phyloP scores from a whole-genome alignment of 53 echinoderm and acorn worm genomes.

The Patiria pectinifera region DNA sequence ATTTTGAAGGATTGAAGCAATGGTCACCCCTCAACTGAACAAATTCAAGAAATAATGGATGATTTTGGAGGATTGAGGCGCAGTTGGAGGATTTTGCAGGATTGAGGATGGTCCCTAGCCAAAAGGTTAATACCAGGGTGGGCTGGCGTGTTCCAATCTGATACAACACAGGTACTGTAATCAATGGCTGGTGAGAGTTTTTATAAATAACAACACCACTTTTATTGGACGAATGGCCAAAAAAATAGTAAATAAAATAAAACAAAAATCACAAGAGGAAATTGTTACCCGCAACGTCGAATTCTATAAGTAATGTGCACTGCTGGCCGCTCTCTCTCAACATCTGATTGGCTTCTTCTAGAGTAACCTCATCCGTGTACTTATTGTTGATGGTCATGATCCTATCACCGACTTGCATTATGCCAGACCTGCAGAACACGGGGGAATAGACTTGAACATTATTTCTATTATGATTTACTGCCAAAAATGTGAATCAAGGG shows the following conservation, averaged over 20 bases:
- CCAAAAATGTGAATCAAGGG: not conserved
- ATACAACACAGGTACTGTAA: too few relatives aligned
- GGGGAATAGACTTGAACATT: not conserved
- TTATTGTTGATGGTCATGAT: slow-evolving; percentile 88
- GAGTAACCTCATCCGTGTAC: slow-evolving; percentile 93
- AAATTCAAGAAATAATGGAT: too few relatives aligned
- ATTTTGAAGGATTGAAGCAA: too few relatives aligned
- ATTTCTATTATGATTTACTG: not conserved
- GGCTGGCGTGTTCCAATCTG: too few relatives aligned
- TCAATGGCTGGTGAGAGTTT: too few relatives aligned
- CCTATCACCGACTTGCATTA: slow-evolving; percentile 91
- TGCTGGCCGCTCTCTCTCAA: slow-evolving; percentile 85
- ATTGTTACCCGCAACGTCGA: slow-evolving; percentile 88
- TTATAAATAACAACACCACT: too few relatives aligned
- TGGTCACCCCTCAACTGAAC: too few relatives aligned
- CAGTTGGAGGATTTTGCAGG: too few relatives aligned
- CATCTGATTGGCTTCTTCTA: slow-evolving; percentile 88
- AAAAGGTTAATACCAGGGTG: too few relatives aligned
- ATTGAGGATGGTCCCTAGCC: too few relatives aligned
- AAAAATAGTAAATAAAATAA: not conserved
- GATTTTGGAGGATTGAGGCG: too few relatives aligned
- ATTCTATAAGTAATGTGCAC: slow-evolving; percentile 89
- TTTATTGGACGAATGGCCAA: too few relatives aligned
- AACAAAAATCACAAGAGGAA: not conserved
- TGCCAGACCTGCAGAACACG: slow-evolving; percentile 74